A percentile compares a stretch with the other conserved stretches of the same genome.
Evolutionary conservation across 1,140 invertebrate genomes (phyloP).

Genomic region (Conopomorpha cramerella): DNA sequence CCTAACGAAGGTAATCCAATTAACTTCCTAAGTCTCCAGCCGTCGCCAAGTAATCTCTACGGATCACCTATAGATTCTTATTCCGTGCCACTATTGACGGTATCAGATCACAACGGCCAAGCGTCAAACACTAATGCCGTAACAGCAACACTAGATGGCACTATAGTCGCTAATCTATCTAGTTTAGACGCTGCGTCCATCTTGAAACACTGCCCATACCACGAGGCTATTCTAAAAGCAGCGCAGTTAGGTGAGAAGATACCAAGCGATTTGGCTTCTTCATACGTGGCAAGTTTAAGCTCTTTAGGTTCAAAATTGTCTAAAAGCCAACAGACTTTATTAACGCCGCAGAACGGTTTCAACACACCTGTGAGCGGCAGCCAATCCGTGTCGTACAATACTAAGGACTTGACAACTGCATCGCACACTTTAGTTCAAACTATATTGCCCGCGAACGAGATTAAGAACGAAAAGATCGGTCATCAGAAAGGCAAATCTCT

Average conservation of each 20-base stretch:
- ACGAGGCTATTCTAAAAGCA: constrained; percentile 53
- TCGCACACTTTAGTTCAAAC: constrained; percentile 35
- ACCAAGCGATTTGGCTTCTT: constrained; percentile 40
- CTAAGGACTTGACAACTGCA: constrained; percentile 30
- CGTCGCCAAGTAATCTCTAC: constrained; percentile 29
- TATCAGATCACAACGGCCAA: constrained; percentile 51
- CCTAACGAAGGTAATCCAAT: constrained; percentile 42
- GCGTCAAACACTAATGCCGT: constrained; percentile 38
- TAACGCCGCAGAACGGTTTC: constrained; percentile 19
- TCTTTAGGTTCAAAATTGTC: constrained; percentile 31
- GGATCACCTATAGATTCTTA: constrained; percentile 60
- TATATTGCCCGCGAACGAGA: constrained; percentile 18
- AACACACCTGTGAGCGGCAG: constrained; percentile 21
- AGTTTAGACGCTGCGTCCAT: constrained; percentile 51
- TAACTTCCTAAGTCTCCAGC: constrained; percentile 30
- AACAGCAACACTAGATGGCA: constrained; percentile 44
- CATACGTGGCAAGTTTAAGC: constrained; percentile 43
- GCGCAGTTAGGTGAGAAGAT: constrained; percentile 42
- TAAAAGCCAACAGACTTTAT: constrained; percentile 22
- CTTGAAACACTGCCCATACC: constrained; percentile 57
- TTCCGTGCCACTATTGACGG: constrained; percentile 45
- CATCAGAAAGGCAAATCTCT: constrained; percentile 36
- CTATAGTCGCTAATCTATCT: constrained; percentile 37
- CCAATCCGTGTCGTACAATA: constrained; percentile 27
- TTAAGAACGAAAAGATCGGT: constrained; percentile 20